Evolutionary conservation across 2,113 vertebrate genomes (phyloP), one percentile per base, ranked within the genome.

Genomic region (Hemibagrus wyckioides): DNA sequence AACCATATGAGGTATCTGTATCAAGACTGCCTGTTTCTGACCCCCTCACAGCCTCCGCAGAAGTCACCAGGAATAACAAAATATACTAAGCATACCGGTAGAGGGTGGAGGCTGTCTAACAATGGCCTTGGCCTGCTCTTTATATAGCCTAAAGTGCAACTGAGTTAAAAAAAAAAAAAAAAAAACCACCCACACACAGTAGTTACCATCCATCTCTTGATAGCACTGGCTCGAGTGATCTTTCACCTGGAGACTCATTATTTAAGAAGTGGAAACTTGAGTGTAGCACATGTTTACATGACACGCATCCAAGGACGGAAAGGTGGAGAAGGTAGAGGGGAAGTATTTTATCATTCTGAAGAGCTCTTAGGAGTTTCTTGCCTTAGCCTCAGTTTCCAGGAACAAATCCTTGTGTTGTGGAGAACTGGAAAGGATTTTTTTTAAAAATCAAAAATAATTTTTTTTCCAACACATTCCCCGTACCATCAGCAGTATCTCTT

Each of bases 251-350:
- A 59, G n/a, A 33, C 28, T 80, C 44, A 44, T 39, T 57, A 48
- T 86, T 21, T 41, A 41, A 54, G 33, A 57, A 59, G 17, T 71
- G 28, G 75, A 80, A 25, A 23, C 44, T 80, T 14, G 17, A 81
- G 50, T 21, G 21, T 33, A 69, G 33, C 30, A 33, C 57, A 33
- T 63, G 17, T 36, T 85, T 80, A 23, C 54, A 41, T 56, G 48
- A 69, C 30, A 44, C 41, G 5, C 57, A 30, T 79, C 80, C 82
- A 65, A 59, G 77, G 52, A 86, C 59, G 69, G 90, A 81, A 87
- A 87, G 83, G 91, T 73, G 44, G 76, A 90, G 67, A 61, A 33
- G 61, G 82, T 81, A 83, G 83, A 65, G 59, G 82, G 90, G 90
- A 91, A 89, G 54, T 85, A 80, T 75, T 92, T 90, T 86, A 88